Conservation (phyloP, 2,888 invertebrate species). For the Drosophila phalerata region DNA sequence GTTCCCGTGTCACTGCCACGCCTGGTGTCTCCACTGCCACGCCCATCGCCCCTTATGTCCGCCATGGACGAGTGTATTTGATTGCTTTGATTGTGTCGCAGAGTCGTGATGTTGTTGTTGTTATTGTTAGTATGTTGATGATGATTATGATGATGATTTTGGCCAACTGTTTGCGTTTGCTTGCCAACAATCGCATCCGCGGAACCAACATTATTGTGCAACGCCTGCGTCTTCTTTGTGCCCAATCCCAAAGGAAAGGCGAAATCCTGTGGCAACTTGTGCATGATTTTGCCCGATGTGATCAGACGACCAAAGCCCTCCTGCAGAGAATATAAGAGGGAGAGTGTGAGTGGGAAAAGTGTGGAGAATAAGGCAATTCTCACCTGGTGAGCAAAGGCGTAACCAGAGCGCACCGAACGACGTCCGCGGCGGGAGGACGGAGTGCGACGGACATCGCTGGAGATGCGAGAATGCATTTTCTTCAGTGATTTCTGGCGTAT, state of each 20-base stretch:
- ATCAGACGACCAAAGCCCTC: conserved; percentile 98
- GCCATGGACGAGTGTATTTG: conserved; percentile 79
- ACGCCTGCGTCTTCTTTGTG: conserved; percentile 84
- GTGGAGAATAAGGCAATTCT: not conserved
- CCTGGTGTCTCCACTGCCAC: conserved; percentile 29
- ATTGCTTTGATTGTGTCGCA: conserved; percentile 68
- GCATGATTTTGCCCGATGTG: conserved; percentile 98
- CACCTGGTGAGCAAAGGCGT: conserved; percentile 98
- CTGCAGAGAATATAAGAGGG: conserved; percentile 56
- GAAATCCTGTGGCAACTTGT: conserved; percentile 93
- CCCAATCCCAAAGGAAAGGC: conserved; percentile 89
- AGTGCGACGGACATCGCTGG: conserved; percentile 92
- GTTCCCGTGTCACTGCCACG: conserved; percentile 49
- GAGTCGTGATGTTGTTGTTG: conserved; percentile 74
- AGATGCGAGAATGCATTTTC: conserved; percentile 90
- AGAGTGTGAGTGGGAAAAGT: not conserved
- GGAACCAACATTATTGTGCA: conserved; percentile 64
- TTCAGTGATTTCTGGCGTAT: conserved; percentile 93
- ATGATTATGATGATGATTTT: conserved; percentile 10
- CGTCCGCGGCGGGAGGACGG: conserved; percentile 95
- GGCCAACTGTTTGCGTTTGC: conserved; percentile 27
- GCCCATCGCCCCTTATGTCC: conserved; percentile 67
- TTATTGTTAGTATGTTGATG: conserved; percentile 25
- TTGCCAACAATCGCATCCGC: conserved; percentile 47
- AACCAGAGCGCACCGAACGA: conserved; percentile 97